Percentiles rank a stretch among this genome's conserved stretches.
Conservation (phyloP, 2,113 vertebrate genomes). For the Poeciliopsis retropinna region DNA sequence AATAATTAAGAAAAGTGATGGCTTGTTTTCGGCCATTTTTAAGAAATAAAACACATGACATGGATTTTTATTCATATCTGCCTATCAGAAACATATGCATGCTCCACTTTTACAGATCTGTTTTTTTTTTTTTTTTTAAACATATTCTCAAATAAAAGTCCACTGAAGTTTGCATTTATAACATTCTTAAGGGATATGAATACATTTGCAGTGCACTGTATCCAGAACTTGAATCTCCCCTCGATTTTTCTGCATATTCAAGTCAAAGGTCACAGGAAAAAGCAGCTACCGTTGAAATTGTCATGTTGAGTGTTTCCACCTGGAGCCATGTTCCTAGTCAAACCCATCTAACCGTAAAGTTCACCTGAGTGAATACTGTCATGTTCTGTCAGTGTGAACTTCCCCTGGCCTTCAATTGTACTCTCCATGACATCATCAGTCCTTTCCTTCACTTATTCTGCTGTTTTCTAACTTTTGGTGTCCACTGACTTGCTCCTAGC, state of each 20-base stretch:
- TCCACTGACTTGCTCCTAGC: constrained; percentile 23
- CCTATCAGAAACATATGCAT: too few relatives aligned
- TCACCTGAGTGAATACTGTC: constrained; percentile 54
- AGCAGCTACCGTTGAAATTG: constrained; percentile 10
- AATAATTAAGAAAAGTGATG: too few relatives aligned
- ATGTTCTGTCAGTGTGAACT: constrained; percentile 43
- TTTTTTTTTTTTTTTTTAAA: too few relatives aligned
- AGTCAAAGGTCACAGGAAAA: constrained; percentile 27
- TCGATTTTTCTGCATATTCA: constrained; percentile 21
- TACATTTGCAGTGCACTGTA: neutral
- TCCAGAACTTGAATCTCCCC: constrained; percentile 18
- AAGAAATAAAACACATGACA: too few relatives aligned
- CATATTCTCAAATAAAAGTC: too few relatives aligned
- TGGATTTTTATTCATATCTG: too few relatives aligned
- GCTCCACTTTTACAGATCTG: too few relatives aligned
- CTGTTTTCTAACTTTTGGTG: constrained; percentile 6
- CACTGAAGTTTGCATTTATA: neutral
- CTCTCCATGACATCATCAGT: constrained; percentile 24
- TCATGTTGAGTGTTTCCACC: constrained; percentile 38
- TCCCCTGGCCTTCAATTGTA: constrained; percentile 13
- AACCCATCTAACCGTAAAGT: constrained; percentile 51
- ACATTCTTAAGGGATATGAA: neutral
- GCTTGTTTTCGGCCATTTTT: too few relatives aligned
- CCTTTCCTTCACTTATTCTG: constrained; percentile 16
- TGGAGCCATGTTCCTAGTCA: constrained; percentile 40